Evolutionary conservation across 2,113 vertebrate species (phyloP).

Genomic region (Canis aureus): DNA sequence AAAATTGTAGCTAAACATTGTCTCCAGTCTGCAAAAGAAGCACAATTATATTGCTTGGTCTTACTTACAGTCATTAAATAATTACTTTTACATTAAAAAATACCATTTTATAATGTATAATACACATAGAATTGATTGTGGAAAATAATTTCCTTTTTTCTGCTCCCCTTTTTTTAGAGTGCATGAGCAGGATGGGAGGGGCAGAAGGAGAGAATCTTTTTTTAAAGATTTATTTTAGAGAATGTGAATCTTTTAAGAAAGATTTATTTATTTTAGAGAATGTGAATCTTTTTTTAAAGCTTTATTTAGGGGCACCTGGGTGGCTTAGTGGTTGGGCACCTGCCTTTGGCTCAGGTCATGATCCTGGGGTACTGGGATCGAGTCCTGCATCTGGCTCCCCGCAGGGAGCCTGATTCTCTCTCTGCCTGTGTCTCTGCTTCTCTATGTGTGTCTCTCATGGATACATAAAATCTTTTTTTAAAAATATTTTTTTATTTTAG

Average conservation of each 20-base stretch:
- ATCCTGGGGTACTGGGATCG: too few species aligned
- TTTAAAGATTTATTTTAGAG: background rate
- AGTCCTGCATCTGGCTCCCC: too few species aligned
- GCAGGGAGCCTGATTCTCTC: too few species aligned
- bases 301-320: too few species aligned
- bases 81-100: slow-evolving; percentile 90
- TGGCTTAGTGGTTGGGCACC: too few species aligned
- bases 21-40: slow-evolving; percentile 91
- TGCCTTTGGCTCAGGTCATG: too few species aligned
- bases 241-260: background rate
- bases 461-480: background rate
- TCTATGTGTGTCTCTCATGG: too few species aligned
- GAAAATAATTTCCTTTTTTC: background rate
- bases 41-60: slow-evolving; percentile 94
- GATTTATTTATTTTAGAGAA: background rate
- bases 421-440: too few species aligned
- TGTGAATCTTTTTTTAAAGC: too few species aligned
- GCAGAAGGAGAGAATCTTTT: background rate
- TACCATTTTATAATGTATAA: background rate
- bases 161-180: too few species aligned
- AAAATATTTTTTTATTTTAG: background rate
- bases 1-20: slow-evolving; percentile 90
- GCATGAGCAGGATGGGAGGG: background rate
- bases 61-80: slow-evolving; percentile 94
- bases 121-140: background rate